Conservation (phyloP, 2,888 invertebrate species). For the Drosophila nr. medialis region DNA sequence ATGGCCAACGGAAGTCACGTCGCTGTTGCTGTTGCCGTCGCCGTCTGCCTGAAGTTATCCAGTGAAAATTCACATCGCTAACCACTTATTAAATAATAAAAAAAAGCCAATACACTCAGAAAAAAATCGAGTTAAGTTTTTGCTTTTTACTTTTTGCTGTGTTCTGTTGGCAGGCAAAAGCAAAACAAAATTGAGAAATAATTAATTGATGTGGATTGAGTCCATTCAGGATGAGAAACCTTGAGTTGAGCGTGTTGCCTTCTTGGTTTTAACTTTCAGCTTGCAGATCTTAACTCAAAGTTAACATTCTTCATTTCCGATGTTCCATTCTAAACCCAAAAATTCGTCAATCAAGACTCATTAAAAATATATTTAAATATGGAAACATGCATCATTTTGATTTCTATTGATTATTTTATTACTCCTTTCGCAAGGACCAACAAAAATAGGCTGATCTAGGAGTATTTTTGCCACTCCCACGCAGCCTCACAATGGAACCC, state of each 20-base stretch:
- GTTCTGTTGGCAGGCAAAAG: too few relatives aligned
- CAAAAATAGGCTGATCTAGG: background rate
- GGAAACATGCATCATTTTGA: background rate
- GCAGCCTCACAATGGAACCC: background rate
- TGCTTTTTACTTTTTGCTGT: background rate
- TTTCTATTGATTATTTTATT: background rate
- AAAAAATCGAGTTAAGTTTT: background rate
- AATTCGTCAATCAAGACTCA: background rate
- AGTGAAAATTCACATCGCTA: conserved; percentile 52
- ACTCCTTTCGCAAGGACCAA: background rate
- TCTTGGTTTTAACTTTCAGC: background rate
- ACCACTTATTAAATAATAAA: conserved; percentile 62
- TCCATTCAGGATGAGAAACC: background rate
- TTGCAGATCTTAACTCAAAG: background rate
- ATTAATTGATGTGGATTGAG: background rate
- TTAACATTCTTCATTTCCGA: background rate
- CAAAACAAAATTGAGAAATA: background rate
- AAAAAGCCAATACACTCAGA: conserved; percentile 19
- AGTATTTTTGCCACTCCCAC: background rate
- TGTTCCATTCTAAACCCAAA: background rate
- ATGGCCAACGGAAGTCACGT: conserved; percentile 72
- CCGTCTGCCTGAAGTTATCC: conserved; percentile 47
- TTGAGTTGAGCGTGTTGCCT: background rate
- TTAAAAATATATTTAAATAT: background rate
- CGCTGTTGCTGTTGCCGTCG: conserved; percentile 16